A percentile compares a stretch with the other conserved stretches of the same genome.
phyloP scores from a whole-genome alignment of 2,797 vertebrate species.

The Anabacerthia variegaticeps region DNA sequence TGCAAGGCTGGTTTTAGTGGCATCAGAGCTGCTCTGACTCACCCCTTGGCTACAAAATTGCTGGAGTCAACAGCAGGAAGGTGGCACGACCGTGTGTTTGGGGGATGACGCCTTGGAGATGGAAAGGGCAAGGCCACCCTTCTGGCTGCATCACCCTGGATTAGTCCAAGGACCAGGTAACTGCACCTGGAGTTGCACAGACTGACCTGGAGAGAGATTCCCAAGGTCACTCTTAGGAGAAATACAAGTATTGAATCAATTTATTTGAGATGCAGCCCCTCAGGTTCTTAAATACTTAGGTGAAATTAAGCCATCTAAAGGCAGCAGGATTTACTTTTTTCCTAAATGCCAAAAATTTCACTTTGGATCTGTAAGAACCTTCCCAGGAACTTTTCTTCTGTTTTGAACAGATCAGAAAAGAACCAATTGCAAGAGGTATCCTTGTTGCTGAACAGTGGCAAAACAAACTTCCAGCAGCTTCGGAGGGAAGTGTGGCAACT shows the following conservation, averaged over 20 bases:
- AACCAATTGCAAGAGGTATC: neutral
- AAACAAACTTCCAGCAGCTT: neutral
- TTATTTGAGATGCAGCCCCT: neutral
- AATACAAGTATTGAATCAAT: rapidly evolving
- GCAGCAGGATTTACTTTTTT: neutral
- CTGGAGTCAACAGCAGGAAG: neutral
- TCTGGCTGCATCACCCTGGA: neutral
- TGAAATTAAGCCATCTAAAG: neutral
- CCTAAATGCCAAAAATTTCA: neutral
- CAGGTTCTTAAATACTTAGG: neutral
- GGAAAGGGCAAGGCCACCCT: neutral
- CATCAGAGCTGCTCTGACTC: slow-evolving; percentile 12
- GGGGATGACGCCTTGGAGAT: neutral
- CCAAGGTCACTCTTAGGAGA: neutral
- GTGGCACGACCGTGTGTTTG: rapidly evolving
- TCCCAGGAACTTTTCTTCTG: neutral
- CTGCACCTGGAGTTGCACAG: neutral
- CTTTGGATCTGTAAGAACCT: neutral
- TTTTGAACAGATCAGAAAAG: neutral
- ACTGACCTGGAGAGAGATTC: neutral
- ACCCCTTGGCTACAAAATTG: neutral
- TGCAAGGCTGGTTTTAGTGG: neutral
- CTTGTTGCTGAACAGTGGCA: neutral
- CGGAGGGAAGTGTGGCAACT: neutral
- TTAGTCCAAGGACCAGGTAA: neutral